Base-by-base conservation (phyloP, 2,888 invertebrate species). In the Cynaeus angustus region DNA sequence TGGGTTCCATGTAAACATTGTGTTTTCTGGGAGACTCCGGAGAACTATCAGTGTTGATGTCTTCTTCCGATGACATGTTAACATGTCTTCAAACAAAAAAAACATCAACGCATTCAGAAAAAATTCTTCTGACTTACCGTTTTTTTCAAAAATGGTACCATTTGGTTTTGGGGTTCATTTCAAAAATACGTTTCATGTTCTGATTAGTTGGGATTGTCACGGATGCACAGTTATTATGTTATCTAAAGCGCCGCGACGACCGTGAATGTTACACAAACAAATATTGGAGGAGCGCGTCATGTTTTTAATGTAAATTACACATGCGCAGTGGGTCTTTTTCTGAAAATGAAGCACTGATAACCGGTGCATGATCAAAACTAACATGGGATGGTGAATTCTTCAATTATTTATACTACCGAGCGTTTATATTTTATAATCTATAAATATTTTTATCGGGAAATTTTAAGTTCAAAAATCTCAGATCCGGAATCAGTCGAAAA, bases 1-100 rank as follows among this genome's bases (percentile, higher is more conserved):
- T 83, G 30, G 83, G 78, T 46, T 78, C 73, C 53, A 79, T 77
- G 37, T 77, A 70, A 1, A 74, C 75, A 33, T 74, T 74, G 56
- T 70, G 65, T 30, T 76, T 77, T 6, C 67, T 26, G 8, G 72
- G 48, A 12, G 73, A 68, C 16, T 76, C 75, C 43, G 70, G 68
- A 41, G 66, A 48, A 12, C 52, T 58, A 38, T 70, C 59, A 26
- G 45, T 38, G 13, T 59, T 72, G 33, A 72, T 72, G 53, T 79
- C 75, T 66, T 78, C 79, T 73, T 77, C 75, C 9, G 75, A 72
- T 61, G 78, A 76, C 78, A 78, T 79, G 1, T 33, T 33, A 33
- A 7, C 33, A n/a, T 33, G 9, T 33, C 33, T 33, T 33, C n/a
- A 33, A 33, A 7, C 1, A 7, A 33, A n/a, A 33, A 33, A 9